These are phyloP conservation scores for Caerostris extrusa DNA, from an alignment of 1,140 invertebrate genomes.

Conservation along the genomic window DNA sequence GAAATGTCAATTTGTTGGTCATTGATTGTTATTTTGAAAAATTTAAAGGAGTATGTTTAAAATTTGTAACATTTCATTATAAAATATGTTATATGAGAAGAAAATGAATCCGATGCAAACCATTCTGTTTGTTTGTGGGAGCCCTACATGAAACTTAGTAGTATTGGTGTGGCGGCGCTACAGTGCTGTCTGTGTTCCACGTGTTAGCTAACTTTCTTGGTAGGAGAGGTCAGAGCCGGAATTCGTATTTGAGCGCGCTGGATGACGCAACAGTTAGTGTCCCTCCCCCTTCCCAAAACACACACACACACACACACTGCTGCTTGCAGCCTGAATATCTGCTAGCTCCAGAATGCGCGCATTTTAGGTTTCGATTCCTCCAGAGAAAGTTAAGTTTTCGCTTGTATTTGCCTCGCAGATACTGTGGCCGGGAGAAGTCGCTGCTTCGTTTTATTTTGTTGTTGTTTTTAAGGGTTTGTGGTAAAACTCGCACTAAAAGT, in stretches of 20 bases:
- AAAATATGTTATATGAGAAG: too few species aligned
- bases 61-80: too few species aligned
- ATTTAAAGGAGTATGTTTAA: too few species aligned
- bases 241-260: constrained; percentile 52
- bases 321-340: background rate
- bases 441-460: too few species aligned
- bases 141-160: too few species aligned
- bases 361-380: constrained; percentile 26
- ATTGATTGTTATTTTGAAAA: too few species aligned
- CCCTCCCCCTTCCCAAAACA: background rate
- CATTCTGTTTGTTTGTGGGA: too few species aligned
- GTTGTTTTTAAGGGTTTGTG: too few species aligned
- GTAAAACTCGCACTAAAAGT: too few species aligned
- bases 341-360: background rate
- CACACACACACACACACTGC: background rate
- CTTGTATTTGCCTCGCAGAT: background rate
- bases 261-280: constrained; percentile 57
- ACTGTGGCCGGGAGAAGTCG: too few species aligned
- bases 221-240: background rate
- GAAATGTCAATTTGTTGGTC: too few species aligned
- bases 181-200: background rate
- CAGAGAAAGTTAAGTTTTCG: background rate
- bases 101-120: too few species aligned
- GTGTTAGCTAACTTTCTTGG: background rate
- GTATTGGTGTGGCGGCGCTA: background rate